Evolutionary conservation across 1,140 invertebrate genomes (phyloP), one percentile per base, ranked within the genome.

Genomic region (Tetramorium parvispinum): DNA sequence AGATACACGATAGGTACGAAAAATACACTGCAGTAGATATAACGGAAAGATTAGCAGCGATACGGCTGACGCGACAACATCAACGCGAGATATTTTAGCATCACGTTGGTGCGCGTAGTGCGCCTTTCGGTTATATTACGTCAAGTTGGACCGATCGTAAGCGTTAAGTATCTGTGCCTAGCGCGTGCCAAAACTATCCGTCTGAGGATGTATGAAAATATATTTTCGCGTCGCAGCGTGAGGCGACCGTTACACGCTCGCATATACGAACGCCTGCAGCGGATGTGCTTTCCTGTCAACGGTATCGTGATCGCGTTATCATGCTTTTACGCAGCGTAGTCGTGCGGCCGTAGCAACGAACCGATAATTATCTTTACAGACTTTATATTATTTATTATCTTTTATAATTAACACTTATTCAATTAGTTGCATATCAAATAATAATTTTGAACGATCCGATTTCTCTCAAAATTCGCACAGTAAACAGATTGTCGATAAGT

Each of bases 81-180:
- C 11, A 68, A 43, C n/a, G 40, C 5, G 32, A 46, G 27, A 37
- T 81, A 81, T 81, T 81, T 81, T 55, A 6, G 49, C 24, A n/a
- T 65, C 76, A 49, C 5, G 57, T 32, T 65, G 59, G 76, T 76
- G 21, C 27, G 18, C 59, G 40, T 63, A 37, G 43, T n/a, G 7
- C 16, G 11, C 18, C 46, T 43, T 32, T 70, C 63, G 1, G 16
- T 81, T 53, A 70, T 53, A 68, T 68, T 32, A 68, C 21, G 49
- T 81, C 65, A 81, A 81, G 63, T 68, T 70, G 16, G 65, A 43
- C 16, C 27, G 16, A 63, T 81, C 78, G 16, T 55, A 37, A 81
- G 65, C 27, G 77, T 7, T 70, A 81, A 81, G 78, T 81, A 70
- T 27, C 21, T 37, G 37, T 32, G 32, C 10, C 51, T 68, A n/a